These are phyloP conservation scores for Contarinia nasturtii DNA, from an alignment of 1,140 invertebrate species.

Conservation along the genomic window DNA sequence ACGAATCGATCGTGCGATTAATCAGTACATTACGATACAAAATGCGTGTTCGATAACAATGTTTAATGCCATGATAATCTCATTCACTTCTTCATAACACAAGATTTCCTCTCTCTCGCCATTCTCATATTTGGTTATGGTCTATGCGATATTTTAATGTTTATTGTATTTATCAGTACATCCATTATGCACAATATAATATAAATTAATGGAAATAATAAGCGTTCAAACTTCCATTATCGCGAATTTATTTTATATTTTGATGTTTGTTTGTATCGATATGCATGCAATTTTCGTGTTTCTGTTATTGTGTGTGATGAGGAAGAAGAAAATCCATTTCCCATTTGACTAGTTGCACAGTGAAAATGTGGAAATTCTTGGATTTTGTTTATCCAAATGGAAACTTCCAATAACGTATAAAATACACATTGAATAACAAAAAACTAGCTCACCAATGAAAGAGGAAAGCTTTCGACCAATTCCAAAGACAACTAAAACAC, in stretches of 20 bases:
- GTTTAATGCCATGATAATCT: background rate
- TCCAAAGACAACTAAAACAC: too few species aligned
- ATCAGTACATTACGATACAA: background rate
- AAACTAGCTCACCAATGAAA: too few species aligned
- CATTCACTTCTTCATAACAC: background rate
- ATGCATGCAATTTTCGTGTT: too few species aligned
- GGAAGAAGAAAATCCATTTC: background rate
- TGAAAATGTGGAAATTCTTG: background rate
- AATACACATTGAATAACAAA: too few species aligned
- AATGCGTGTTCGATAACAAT: background rate
- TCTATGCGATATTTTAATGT: background rate
- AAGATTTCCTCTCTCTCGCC: background rate
- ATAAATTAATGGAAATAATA: background rate
- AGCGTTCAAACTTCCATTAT: background rate
- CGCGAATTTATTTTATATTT: background rate
- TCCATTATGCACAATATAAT: background rate
- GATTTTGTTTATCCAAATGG: background rate
- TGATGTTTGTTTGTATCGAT: too few species aligned
- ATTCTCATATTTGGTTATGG: background rate
- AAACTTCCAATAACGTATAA: too few species aligned
- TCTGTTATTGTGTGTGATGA: too few species aligned
- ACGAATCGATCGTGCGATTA: constrained; percentile 1
- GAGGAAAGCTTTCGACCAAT: too few species aligned
- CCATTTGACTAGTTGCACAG: background rate
- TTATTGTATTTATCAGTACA: background rate